Evolutionary conservation across 1,140 invertebrate species (phyloP), one percentile per base, ranked within the genome.

Genomic region (Drosophila jambulina): DNA sequence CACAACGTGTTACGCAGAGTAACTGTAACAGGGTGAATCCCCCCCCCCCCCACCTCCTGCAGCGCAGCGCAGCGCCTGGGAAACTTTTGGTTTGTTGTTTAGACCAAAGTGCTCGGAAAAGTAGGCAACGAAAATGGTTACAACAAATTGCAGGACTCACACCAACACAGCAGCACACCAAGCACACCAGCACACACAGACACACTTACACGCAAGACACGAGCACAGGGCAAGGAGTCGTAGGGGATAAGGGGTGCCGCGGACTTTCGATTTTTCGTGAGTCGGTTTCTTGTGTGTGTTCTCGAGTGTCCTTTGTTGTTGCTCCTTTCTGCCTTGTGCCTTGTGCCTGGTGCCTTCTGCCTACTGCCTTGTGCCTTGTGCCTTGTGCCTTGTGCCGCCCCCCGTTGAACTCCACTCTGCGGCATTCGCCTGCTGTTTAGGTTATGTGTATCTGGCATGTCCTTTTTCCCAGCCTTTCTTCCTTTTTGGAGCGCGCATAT

Each of bases 181-280:
- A 63, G 12, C 15, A 45, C 13, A 15, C 25, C 32, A 25, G 42
- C 34, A 53, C 15, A 21, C 19, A 25, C 12, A 27, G 34, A 10
- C 13, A 67, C 19, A 21, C 19, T 36, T 6, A 43, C 48, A 64
- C 21, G 32, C 19, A 32, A 17, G 36, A 43, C 27, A 36, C 23
- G 25, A 32, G 42, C 17, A 19, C 2, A 12, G 29, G 40, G 38
- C 25, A 29, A 53, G 48, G 38, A 67, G 62, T 43, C 54, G 63
- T 40, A 46, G 46, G 34, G 40, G 54, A 23, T 67, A 34, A 61
- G 45, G 56, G 60, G 68, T 53, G 62, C 57, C 57, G 75, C 77
- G 70, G 59, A 79, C 70, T 82, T 87, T 85, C 79, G 82, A 85
- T 87, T 87, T 82, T 85, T 86, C 75, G 70, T 87, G 70, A 78